Base-by-base conservation (phyloP, 2,113 vertebrate species). In the Elephas maximus region DNA sequence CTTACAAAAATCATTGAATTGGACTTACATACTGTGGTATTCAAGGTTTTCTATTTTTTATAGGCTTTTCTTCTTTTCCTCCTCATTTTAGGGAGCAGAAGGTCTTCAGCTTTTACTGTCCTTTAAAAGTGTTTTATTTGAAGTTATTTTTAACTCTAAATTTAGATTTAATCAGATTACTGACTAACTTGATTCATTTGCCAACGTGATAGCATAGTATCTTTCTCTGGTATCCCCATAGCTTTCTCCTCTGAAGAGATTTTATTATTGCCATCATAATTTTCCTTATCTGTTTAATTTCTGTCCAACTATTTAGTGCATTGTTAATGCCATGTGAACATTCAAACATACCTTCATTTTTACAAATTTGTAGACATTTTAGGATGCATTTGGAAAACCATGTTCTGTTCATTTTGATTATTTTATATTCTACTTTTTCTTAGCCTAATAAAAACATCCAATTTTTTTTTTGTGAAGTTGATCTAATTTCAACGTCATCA, bases 1-100 rank as follows among this genome's bases (percentile, higher is more conserved):
- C 1, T 92, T 90, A 74, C 7, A 79, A 90, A 71, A 97, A 97
- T 60, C 1, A 93, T 92, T 71, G 45, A 73, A 86, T 62, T 82
- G 78, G 98, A 98, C 99, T 99, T 99, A 99, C 99, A 98, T 98
- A 99, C 98, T 97, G 97, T 99, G 98, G 98, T 98, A 98, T 98
- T 98, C 97, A 98, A 99, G 91, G 98, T 98, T 97, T 99, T 99
- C 98, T 99, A 98, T 97, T 98, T 98, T 96, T 98, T 99, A 98
- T 97, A 99, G 97, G 97, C 98, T 98, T 99, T 99, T 98, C 99
- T 99, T 98, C 98, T 99, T 98, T 99, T 99, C 90, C 98, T 99
- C 94, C 98, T 99, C 99, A 99, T 99, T 97, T 97, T 93, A 80
- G 93, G 93, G 84, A 97, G 85, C 1, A 79, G 77, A 94, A 63